Base-by-base conservation (phyloP, 2,888 invertebrate species). In the Notodonta dromedarius region DNA sequence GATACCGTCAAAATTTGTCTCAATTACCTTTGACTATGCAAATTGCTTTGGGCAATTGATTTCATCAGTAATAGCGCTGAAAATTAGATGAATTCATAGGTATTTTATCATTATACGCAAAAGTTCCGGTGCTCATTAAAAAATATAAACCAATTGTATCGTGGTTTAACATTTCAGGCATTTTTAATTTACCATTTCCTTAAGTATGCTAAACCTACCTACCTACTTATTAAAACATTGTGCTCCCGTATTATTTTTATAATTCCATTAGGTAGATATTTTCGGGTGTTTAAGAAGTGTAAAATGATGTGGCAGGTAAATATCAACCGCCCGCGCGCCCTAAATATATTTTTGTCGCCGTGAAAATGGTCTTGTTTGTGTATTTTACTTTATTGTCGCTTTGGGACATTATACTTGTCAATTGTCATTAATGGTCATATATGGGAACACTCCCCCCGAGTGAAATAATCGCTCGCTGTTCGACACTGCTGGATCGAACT, bases 331-430 rank as follows among this genome's bases (percentile, higher is more conserved):
- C 42, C 42, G 9, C 4, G 11, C 39, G 50, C 54, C 32, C 53
- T 35, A 53, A 42, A 53, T 51, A 55, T 54, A 61, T 32, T 57
- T 24, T 39, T 12, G 39, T 57, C 42, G 54, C 56, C 44, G 24
- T 51, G 63, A 67, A 73, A 68, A 62, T 42, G 42, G 57, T 42
- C 56, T 59, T 60, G 60, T 71, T 63, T 61, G 59, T 61, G 61
- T 52, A 54, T 61, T 69, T 67, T 57, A 66, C 51, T 57, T 56
- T 72, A 75, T 75, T 69, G 76, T 65, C 67, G 60, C 67, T 75
- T 71, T 55, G 65, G 69, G 67, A 70, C 66, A 66, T 70, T 74
- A 64, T 63, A 74, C 67, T 51, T 60, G 76, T 78, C 76, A 77
- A 63, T 57, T 61, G 66, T 76, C 73, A 63, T 52, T 65, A 70